These are phyloP conservation scores for Carassius gibelio DNA, from an alignment of 2,113 vertebrate genomes.

Conservation along the genomic window DNA sequence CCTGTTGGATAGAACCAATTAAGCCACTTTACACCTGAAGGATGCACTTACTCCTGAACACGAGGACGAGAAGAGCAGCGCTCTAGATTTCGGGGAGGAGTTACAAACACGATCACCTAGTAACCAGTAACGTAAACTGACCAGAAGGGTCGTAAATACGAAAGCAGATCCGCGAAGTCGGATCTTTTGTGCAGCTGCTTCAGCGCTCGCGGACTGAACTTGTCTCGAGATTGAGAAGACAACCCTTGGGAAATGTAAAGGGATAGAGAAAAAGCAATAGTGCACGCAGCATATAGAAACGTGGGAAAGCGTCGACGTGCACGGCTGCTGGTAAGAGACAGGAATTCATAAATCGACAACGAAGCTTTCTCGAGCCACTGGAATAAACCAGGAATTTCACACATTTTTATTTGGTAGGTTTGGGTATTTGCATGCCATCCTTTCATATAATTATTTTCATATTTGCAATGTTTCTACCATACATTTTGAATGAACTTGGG, in stretches of 20 bases:
- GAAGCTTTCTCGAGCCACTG: constrained; percentile 19
- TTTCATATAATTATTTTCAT: background rate
- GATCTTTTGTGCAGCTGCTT: constrained; percentile 17
- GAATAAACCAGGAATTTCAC: background rate
- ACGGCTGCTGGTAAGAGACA: constrained; percentile 9
- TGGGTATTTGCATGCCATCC: background rate
- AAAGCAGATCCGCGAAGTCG: constrained; percentile 41
- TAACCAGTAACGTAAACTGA: constrained; percentile 58
- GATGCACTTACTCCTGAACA: background rate
- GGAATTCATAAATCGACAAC: constrained; percentile 43
- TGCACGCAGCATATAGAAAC: constrained; percentile 7
- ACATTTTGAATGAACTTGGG: background rate
- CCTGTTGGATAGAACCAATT: background rate
- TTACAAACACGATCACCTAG: constrained; percentile 42
- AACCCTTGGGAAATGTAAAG: background rate
- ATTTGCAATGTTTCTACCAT: background rate
- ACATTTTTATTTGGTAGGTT: constrained; percentile 22
- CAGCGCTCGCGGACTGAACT: constrained; percentile 14
- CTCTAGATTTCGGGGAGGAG: constrained; percentile 32
- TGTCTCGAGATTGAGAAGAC: constrained; percentile 13
- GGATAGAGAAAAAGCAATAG: constrained; percentile 1
- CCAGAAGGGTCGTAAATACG: constrained; percentile 52
- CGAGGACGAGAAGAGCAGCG: background rate
- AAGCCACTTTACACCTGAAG: background rate
- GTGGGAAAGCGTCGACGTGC: background rate